Percentiles rank a stretch among this genome's conserved stretches.
Evolutionary conservation across 2,113 vertebrate species (phyloP).

Genomic region (Deroptyus accipitrinus): DNA sequence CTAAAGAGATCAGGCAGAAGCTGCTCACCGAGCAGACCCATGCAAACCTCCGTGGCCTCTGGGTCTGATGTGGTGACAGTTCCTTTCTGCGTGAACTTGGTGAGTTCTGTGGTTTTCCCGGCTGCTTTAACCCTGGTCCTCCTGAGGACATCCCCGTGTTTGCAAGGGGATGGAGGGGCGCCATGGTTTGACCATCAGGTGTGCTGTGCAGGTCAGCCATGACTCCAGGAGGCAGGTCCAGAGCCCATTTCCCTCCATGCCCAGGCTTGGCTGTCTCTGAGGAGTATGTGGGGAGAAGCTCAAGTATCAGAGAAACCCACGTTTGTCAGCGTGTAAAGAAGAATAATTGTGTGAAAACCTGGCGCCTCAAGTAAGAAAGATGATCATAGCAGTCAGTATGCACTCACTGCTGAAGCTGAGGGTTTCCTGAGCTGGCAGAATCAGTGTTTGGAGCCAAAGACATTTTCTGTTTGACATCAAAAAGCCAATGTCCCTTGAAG

Average conservation of each 20-base stretch:
- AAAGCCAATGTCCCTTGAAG: background rate
- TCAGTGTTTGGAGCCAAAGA: background rate
- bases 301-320: background rate
- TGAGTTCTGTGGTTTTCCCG: background rate
- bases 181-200: rapidly evolving
- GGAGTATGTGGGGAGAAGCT: background rate
- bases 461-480: background rate
- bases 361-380: background rate
- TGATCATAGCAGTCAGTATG: background rate
- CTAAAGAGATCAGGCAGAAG: background rate
- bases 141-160: background rate
- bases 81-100: background rate
- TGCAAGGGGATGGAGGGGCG: background rate
- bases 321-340: background rate
- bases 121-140: background rate
- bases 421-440: background rate
- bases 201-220: background rate
- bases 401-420: background rate
- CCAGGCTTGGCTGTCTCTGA: background rate
- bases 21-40: background rate
- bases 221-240: background rate
- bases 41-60: background rate
- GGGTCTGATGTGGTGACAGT: background rate
- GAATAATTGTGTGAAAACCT: background rate
- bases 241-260: background rate